Evolutionary conservation across 2,797 vertebrate genomes (phyloP).

Genomic region (Tenualosa ilisha): DNA sequence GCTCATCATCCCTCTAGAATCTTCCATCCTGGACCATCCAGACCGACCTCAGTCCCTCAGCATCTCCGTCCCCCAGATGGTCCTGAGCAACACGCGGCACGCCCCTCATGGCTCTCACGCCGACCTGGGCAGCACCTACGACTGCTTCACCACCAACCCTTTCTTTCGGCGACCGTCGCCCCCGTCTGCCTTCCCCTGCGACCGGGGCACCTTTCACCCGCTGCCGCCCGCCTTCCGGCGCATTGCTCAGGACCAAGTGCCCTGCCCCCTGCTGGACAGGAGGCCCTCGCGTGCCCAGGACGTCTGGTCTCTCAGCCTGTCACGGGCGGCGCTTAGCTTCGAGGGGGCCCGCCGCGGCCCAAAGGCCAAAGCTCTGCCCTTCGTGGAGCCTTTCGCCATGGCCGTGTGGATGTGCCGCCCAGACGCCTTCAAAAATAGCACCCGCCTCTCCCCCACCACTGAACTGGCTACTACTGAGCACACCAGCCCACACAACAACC

Average conservation of each 20-base stretch:
- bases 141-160: slow-evolving; percentile 73
- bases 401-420: slow-evolving; percentile 89
- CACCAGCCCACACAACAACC: slow-evolving; percentile 64
- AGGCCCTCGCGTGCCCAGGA: slow-evolving; percentile 76
- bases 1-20: slow-evolving; percentile 89
- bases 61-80: slow-evolving; percentile 71
- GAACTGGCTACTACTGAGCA: slow-evolving; percentile 40
- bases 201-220: slow-evolving; percentile 77
- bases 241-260: slow-evolving; percentile 72
- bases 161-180: slow-evolving; percentile 79
- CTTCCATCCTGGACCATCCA: slow-evolving; percentile 81
- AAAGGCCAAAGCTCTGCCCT: slow-evolving; percentile 80
- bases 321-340: slow-evolving; percentile 81
- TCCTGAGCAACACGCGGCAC: slow-evolving; percentile 87
- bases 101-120: slow-evolving; percentile 79
- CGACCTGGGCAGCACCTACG: slow-evolving; percentile 81
- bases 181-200: slow-evolving; percentile 77
- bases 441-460: slow-evolving; percentile 37
- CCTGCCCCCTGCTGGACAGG: slow-evolving; percentile 42
- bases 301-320: slow-evolving; percentile 86
- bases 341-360: slow-evolving; percentile 85
- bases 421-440: slow-evolving; percentile 61
- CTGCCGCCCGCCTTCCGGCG: slow-evolving; percentile 82
- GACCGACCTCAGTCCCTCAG: slow-evolving; percentile 86
- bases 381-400: slow-evolving; percentile 87